Evolutionary conservation across 2,888 invertebrate genomes (phyloP), one percentile per base, ranked within the genome.

Genomic region (Priocnemis perturbator): DNA sequence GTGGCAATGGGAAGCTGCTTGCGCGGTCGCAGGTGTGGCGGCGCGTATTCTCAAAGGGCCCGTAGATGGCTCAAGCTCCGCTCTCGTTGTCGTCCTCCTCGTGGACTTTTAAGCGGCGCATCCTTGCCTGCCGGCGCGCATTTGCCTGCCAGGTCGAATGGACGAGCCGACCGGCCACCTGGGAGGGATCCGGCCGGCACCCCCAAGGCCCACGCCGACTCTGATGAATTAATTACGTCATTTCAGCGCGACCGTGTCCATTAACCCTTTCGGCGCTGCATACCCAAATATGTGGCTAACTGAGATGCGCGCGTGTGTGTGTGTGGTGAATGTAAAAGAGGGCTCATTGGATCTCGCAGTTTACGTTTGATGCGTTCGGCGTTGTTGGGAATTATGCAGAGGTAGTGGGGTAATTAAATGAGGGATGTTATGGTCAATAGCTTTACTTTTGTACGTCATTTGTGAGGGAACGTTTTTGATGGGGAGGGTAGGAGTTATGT

Each of bases 21-120:
- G 66, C 69, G 69, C 64, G 68, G 75, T 76, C 72, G 81, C 85
- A 84, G 84, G 84, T 83, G 85, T 82, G 82, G 83, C 82, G 84
- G 83, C 82, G 66, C 68, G 76, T 66, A 68, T 67, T 15, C 63
- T 73, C 83, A 81, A 84, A 83, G 83, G 83, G 70, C 64, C 78
- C 81, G 67, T 80, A 82, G 81, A 82, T 80, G 78, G 82, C 74
- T 75, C 77, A 81, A 81, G 76, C 80, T 75, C 66, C 76, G 71
- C 71, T 77, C 79, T 74, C 76, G 70, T 50, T 50, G 50, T 19
- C 19, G 70, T 56, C 69, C 64, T 45, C n/a, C 50, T 14, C 26
- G 19, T 62, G 5, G 5, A 52, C 67, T 68, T 72, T 72, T 63
- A 63, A 64, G 60, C 45, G 20, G 50, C 57, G 20, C 30, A n/a